phyloP scores from a whole-genome alignment of 2,888 invertebrate species.

The Epirrita christyi region DNA sequence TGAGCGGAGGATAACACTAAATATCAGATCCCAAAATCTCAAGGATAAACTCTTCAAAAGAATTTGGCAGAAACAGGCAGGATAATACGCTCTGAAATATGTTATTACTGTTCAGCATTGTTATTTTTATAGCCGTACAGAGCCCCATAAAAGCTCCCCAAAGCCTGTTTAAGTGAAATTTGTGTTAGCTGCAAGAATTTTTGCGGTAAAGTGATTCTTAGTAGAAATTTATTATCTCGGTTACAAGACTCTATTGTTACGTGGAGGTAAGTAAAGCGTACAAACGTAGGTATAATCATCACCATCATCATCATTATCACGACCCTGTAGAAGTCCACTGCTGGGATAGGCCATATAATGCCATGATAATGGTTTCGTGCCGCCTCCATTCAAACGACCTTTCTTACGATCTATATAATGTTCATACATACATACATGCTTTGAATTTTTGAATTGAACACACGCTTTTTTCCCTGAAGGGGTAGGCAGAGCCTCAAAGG shows the following conservation, averaged over 20 bases:
- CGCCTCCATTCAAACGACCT: no score
- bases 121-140: conserved; percentile 61
- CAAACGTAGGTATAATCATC: background rate
- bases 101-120: conserved; percentile 50
- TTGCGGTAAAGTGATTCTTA: conserved; percentile 59
- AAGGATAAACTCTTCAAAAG: conserved; percentile 15
- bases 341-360: no score
- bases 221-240: conserved; percentile 39
- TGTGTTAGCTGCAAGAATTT: conserved; percentile 60
- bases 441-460: no score
- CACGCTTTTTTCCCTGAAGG: no score
- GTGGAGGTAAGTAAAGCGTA: conserved; percentile 13
- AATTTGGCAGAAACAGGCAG: conserved; percentile 17
- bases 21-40: conserved; percentile 3
- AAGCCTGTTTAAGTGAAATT: conserved; percentile 69
- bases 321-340: no score
- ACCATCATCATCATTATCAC: no score
- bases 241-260: conserved; percentile 26
- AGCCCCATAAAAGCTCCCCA: conserved; percentile 59
- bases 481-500: no score
- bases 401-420: no score
- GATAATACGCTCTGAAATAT: conserved; percentile 40
- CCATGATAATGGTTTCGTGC: no score
- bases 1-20: background rate
- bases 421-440: no score